Conservation (phyloP, 35 echinoderm and acorn worm genomes). For the Eucidaris tribuloides region DNA sequence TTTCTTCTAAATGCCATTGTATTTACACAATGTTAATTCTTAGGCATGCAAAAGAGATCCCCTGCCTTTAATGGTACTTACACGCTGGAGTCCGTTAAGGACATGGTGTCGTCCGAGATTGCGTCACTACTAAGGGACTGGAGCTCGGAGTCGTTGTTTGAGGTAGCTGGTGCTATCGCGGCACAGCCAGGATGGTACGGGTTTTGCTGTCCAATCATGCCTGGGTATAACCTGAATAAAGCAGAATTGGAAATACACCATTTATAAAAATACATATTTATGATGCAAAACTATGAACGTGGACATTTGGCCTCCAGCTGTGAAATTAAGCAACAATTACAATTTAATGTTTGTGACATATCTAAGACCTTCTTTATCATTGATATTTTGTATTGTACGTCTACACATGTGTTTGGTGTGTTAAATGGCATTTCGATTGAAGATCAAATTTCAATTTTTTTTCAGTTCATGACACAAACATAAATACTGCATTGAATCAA, state of each 20-base stretch:
- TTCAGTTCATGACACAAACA: background rate
- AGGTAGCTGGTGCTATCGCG: constrained; percentile 76
- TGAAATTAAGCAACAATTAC: background rate
- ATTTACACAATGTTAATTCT: no score
- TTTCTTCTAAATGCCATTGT: no score
- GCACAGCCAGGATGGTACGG: constrained; percentile 87
- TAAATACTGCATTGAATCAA: background rate
- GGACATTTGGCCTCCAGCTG: background rate
- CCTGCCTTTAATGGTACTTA: no score
- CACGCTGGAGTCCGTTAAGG: constrained; percentile 96
- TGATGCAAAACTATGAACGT: background rate
- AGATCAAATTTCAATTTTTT: background rate
- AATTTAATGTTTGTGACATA: background rate
- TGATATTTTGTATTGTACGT: background rate
- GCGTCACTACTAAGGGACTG: constrained; percentile 90
- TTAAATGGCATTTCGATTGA: background rate
- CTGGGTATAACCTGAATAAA: constrained; percentile 56
- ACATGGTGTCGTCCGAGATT: constrained; percentile 96
- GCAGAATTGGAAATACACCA: constrained; percentile 13
- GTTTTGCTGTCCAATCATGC: background rate
- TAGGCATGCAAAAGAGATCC: no score
- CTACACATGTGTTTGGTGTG: background rate
- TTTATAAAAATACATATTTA: background rate
- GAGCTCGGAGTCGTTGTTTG: constrained; percentile 90
- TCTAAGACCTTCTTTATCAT: background rate